These are phyloP conservation scores for Drosophila ezoana DNA, from an alignment of 2,888 invertebrate genomes.

Conservation along the genomic window DNA sequence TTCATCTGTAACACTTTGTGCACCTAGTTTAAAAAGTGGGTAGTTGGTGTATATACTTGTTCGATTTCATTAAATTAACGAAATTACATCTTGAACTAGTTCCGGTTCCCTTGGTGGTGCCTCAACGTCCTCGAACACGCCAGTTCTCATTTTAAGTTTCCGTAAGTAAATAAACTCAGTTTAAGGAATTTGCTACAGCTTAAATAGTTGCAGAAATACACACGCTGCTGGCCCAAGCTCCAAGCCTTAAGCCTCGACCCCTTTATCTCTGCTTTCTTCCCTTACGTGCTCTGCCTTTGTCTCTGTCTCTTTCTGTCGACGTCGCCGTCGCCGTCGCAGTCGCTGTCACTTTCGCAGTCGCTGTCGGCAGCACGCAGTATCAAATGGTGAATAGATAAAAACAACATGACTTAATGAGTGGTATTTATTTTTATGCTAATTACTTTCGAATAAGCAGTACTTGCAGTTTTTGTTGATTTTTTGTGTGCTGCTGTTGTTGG, in stretches of 20 bases:
- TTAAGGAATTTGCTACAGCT: slow-evolving; percentile 20
- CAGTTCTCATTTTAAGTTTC: slow-evolving; percentile 11
- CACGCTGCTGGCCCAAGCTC: background rate
- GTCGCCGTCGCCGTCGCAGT: background rate
- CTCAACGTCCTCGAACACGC: background rate
- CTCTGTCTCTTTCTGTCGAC: background rate
- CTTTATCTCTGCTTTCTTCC: slow-evolving; percentile 2
- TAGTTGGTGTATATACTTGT: background rate
- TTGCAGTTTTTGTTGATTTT: slow-evolving; percentile 13
- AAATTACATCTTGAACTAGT: slow-evolving; percentile 7
- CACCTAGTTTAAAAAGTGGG: no score
- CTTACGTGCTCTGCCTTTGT: background rate
- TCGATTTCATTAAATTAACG: background rate
- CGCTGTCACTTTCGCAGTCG: slow-evolving; percentile 16
- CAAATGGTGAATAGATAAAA: slow-evolving; percentile 75
- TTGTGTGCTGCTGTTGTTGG: slow-evolving; percentile 11
- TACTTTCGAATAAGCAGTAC: slow-evolving; percentile 72
- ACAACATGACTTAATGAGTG: slow-evolving; percentile 79
- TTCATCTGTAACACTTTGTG: no score
- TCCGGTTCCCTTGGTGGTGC: slow-evolving; percentile 1
- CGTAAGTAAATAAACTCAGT: slow-evolving; percentile 12
- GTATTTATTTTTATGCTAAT: slow-evolving; percentile 80
- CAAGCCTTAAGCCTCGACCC: background rate
- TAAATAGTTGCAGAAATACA: slow-evolving; percentile 15
- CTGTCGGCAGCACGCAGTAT: slow-evolving; percentile 52